Evolutionary conservation across 2,888 invertebrate genomes (phyloP).

Genomic region (Lochmaea crataegi): DNA sequence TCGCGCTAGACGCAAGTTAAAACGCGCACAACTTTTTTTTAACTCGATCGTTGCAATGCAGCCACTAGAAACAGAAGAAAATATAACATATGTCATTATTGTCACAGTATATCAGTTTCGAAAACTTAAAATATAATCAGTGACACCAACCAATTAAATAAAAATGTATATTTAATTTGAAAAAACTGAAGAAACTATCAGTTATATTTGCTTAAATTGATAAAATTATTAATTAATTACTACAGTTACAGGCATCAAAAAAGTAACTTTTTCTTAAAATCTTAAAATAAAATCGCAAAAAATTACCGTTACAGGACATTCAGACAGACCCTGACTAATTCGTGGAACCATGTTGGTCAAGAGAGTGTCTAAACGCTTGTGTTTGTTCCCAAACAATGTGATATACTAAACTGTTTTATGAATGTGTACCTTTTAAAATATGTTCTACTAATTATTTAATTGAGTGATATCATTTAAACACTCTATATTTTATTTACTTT

Average conservation of each 20-base stretch:
- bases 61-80: not conserved
- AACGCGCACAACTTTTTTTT: not conserved
- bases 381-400: not conserved
- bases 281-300: not conserved
- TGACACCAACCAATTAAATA: not conserved
- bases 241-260: not conserved
- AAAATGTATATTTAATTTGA: not conserved
- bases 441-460: not conserved
- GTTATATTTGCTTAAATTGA: not conserved
- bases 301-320: not conserved
- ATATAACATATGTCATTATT: not conserved
- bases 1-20: too few species aligned
- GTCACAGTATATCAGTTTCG: not conserved
- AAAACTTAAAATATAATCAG: not conserved
- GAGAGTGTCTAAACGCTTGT: not conserved
- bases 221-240: not conserved
- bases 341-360: conserved; percentile 10
- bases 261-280: not conserved
- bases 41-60: not conserved
- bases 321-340: not conserved
- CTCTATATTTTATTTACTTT: not conserved
- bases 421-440: not conserved
- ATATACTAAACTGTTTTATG: not conserved
- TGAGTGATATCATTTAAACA: not conserved
- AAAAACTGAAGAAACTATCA: not conserved